Evolutionary conservation across 2,113 vertebrate species (phyloP), one percentile per base, ranked within the genome.

Genomic region (Regulus satrapa): DNA sequence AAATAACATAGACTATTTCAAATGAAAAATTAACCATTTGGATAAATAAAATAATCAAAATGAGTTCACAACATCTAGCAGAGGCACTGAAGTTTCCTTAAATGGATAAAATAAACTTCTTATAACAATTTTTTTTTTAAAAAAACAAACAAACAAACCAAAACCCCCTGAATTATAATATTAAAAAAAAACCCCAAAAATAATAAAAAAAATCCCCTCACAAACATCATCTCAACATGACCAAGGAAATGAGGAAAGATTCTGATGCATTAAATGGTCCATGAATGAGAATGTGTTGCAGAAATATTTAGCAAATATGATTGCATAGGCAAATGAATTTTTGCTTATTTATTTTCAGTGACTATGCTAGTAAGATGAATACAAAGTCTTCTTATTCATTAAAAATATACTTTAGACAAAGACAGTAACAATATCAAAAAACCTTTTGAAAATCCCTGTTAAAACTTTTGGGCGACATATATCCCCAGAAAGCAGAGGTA

Each of bases 261-360:
- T 56, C n/a, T 36, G 9, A 18, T 49, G 18, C 29, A 3, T 46
- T 85, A 43, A 69, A 55, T 58, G 5, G 6, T 5, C 7, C 10
- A 34, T 38, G 43, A 67, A 58, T 0, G 0, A 38, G 18, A 76
- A 43, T 20, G 13, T 34, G 9, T 21, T 52, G 36, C 28, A 68
- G 34, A 67, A 92, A 11, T 2, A 4, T 59, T 69, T 58, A 56
- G 23, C 40, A 77, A 19, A 18, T 61, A 21, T 61, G 12, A 51
- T 43, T 73, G 24, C 10, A 56, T 23, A 52, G 25, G 12, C 2
- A 78, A 66, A 90, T 40, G 0, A 55, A 21, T 43, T 85, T 83
- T 85, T 82, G 3, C 38, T 78, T 78, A 54, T 68, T 52, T 0
- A 14, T 92, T 94, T 89, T 68, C 62, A 36, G 31, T 38, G 3